A percentile compares a stretch with the other conserved stretches of the same genome.
Conservation (phyloP, 1,140 invertebrate species). For the Leguminivora glycinivorella region DNA sequence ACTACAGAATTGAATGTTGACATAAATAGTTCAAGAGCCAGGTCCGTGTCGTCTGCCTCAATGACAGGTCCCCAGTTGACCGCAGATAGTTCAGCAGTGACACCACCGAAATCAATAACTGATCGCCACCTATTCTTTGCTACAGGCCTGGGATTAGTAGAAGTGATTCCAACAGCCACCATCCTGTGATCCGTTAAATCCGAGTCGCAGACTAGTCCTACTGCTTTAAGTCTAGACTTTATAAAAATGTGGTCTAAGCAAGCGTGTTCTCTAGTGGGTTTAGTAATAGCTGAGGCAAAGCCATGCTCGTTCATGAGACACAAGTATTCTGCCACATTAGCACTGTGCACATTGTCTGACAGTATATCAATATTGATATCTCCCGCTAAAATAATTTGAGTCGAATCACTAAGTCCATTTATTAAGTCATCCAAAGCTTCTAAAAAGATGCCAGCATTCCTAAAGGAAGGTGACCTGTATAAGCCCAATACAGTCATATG, state of each 20-base stretch:
- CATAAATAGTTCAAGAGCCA: not conserved
- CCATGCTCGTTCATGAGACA: too few species aligned
- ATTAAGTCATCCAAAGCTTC: not conserved
- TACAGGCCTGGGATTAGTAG: not conserved
- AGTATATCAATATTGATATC: too few species aligned
- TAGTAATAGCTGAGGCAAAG: not conserved
- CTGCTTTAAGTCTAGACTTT: not conserved
- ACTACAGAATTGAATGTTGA: not conserved
- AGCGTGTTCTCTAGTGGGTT: not conserved
- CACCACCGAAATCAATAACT: not conserved
- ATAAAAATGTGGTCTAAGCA: constrained; percentile 1
- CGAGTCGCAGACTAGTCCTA: not conserved
- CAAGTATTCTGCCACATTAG: too few species aligned
- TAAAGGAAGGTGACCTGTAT: constrained; percentile 7
- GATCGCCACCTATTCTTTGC: not conserved
- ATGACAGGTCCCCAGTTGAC: not conserved
- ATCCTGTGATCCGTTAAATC: not conserved
- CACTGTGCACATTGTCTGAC: too few species aligned
- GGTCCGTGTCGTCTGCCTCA: not conserved
- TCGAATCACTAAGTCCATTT: too few species aligned
- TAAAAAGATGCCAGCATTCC: not conserved
- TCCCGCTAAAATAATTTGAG: too few species aligned
- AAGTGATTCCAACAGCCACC: not conserved
- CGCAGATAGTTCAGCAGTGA: not conserved
- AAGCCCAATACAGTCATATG: not conserved